Percentiles rank a stretch among this genome's conserved stretches.
phyloP scores from a whole-genome alignment of 2,888 invertebrate genomes.

The Poecilus cupreus region DNA sequence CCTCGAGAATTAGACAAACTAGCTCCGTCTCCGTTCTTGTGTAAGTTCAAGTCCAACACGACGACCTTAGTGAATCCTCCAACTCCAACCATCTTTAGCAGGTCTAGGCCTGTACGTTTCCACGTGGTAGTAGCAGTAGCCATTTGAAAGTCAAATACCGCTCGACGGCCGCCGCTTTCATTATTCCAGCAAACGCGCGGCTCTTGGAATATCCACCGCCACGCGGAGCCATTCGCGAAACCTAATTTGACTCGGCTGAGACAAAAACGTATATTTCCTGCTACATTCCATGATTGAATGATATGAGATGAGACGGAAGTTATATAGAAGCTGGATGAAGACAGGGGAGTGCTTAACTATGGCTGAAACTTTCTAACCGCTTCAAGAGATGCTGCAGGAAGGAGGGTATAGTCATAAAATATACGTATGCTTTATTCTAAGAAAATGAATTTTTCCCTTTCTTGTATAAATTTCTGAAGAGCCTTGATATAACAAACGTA shows the following conservation, averaged over 20 bases:
- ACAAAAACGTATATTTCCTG: constrained; percentile 71
- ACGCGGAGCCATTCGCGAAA: constrained; percentile 64
- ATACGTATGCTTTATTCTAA: constrained; percentile 10
- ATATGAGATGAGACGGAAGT: constrained; percentile 61
- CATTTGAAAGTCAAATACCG: constrained; percentile 71
- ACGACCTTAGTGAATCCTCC: too few relatives aligned
- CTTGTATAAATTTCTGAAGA: background rate
- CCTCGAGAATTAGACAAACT: background rate
- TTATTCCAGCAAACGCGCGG: constrained; percentile 66
- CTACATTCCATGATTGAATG: constrained; percentile 71
- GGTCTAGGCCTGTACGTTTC: too few relatives aligned
- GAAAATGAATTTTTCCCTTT: constrained; percentile 22
- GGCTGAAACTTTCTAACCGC: background rate
- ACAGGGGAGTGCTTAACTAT: constrained; percentile 1
- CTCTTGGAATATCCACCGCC: constrained; percentile 18
- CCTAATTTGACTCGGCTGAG: constrained; percentile 70
- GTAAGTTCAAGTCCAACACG: too few relatives aligned
- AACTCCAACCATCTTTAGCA: too few relatives aligned
- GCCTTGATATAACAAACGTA: too few relatives aligned
- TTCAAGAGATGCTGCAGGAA: too few relatives aligned
- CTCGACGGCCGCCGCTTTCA: constrained; percentile 68
- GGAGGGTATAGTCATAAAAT: constrained; percentile 7
- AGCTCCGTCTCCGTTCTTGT: too few relatives aligned
- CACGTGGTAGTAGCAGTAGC: background rate
- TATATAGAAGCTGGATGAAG: constrained; percentile 21